Evolutionary conservation across 2,888 invertebrate genomes (phyloP).

Genomic region (Melipona beecheii): DNA sequence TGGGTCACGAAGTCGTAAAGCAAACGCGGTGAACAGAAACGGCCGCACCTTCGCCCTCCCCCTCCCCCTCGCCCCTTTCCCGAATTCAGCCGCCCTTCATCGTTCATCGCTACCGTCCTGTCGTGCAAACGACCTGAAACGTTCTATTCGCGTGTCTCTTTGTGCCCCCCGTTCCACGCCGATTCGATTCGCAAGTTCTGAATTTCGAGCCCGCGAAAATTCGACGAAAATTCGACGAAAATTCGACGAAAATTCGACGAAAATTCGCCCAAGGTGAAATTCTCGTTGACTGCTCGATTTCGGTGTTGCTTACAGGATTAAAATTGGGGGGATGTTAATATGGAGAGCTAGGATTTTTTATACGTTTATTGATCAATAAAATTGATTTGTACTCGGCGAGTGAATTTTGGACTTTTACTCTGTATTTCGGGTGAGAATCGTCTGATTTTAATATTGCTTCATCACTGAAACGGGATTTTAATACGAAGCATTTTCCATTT

Average conservation of each 20-base stretch:
- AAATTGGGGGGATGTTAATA: no score
- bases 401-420: no score
- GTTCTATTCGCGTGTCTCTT: constrained; percentile 4
- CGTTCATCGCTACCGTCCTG: constrained; percentile 24
- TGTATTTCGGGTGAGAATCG: no score
- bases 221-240: no score
- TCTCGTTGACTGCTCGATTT: not conserved
- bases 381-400: no score
- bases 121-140: constrained; percentile 8
- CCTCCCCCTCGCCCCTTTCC: not conserved
- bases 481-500: no score
- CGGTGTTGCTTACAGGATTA: no score
- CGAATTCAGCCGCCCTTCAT: constrained; percentile 15
- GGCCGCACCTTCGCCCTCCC: not conserved
- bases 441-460: no score
- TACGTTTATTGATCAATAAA: no score
- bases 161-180: not conserved
- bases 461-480: no score
- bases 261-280: not conserved
- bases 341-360: no score
- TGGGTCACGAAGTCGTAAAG: constrained; percentile 36
- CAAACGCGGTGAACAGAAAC: constrained; percentile 16
- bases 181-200: not conserved
- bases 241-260: not conserved
- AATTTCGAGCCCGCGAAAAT: not conserved